Conservation (phyloP, 1,140 invertebrate genomes). For the Drosophila athabasca region DNA sequence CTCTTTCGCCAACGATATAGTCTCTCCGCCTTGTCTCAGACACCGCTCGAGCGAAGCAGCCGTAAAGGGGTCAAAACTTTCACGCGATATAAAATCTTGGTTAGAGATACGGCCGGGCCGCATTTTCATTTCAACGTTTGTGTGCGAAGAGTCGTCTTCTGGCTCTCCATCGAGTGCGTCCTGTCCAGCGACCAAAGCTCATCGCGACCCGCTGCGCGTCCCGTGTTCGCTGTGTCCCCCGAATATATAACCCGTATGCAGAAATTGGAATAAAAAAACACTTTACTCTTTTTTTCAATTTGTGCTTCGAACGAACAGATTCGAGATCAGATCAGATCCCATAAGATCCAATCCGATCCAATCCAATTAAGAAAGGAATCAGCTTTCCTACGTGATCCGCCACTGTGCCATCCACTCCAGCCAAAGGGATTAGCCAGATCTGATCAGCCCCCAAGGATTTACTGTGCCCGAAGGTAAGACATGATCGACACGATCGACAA, state of each 20-base stretch:
- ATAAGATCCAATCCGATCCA: constrained; percentile 10
- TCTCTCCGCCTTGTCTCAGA: constrained; percentile 24
- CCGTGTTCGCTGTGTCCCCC: constrained; percentile 32
- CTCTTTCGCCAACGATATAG: constrained; percentile 19
- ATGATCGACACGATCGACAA: no score
- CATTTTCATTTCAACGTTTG: constrained; percentile 81
- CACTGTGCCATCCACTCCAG: constrained; percentile 60
- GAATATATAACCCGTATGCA: not conserved
- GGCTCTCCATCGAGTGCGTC: constrained; percentile 34
- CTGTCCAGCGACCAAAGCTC: constrained; percentile 25
- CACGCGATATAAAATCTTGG: constrained; percentile 83
- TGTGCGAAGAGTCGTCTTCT: constrained; percentile 70
- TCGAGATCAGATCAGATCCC: constrained; percentile 12
- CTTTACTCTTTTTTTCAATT: constrained; percentile 51
- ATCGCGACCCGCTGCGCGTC: constrained; percentile 36
- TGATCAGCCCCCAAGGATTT: constrained; percentile 47
- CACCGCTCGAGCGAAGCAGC: constrained; percentile 60
- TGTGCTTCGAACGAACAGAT: constrained; percentile 54
- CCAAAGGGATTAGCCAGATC: constrained; percentile 50
- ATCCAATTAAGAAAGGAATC: constrained; percentile 1
- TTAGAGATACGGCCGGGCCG: constrained; percentile 73
- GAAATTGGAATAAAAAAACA: constrained; percentile 17
- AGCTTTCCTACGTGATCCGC: constrained; percentile 30
- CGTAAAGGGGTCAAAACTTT: constrained; percentile 83
- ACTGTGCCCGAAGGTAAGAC: constrained; percentile 58